Conservation (phyloP, 2,797 vertebrate species). For the Pogonophryne albipinna region DNA sequence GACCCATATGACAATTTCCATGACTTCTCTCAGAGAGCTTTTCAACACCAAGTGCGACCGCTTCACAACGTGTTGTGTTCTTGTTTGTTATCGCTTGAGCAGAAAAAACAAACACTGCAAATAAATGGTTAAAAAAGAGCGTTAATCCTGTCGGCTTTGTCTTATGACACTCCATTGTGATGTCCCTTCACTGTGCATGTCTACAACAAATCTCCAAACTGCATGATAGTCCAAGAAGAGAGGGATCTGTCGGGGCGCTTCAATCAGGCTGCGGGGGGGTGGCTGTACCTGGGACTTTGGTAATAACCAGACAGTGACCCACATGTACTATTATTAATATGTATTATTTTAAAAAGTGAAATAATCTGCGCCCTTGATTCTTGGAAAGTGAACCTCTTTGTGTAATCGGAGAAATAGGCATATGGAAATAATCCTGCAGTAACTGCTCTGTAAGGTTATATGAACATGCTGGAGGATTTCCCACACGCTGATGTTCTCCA, state of each 20-base stretch:
- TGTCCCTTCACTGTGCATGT: slow-evolving; percentile 4
- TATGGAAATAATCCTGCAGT: slow-evolving; percentile 78
- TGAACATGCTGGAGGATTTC: slow-evolving; percentile 79
- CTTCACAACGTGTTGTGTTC: background rate
- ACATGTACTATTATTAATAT: slow-evolving; percentile 16
- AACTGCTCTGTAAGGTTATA: slow-evolving; percentile 75
- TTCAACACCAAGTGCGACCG: background rate
- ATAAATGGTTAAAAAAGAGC: slow-evolving; percentile 38
- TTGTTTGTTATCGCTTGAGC: slow-evolving; percentile 10
- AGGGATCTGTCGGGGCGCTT: slow-evolving; percentile 6
- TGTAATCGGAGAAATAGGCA: slow-evolving; percentile 68
- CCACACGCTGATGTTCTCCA: slow-evolving; percentile 76
- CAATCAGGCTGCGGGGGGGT: slow-evolving; percentile 7
- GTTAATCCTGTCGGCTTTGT: no score
- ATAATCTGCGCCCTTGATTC: slow-evolving; percentile 45
- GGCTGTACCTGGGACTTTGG: background rate
- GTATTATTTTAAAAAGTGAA: slow-evolving; percentile 27
- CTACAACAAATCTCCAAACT: slow-evolving; percentile 4
- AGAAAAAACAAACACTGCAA: slow-evolving; percentile 12
- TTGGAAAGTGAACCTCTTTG: slow-evolving; percentile 61
- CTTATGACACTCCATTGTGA: slow-evolving; percentile 6
- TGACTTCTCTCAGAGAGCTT: slow-evolving; percentile 9
- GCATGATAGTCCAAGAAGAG: slow-evolving; percentile 30
- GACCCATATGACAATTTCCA: slow-evolving; percentile 49
- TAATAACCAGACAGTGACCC: slow-evolving; percentile 24